Evolutionary conservation across 2,113 vertebrate genomes (phyloP).

Genomic region (Oryctolagus cuniculus): mOryCun1.1 NC_091448.1:49579001-49579500

Average conservation of each 20-base stretch:
- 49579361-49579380: slow-evolving; percentile 72
- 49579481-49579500: not conserved
- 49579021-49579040: too few relatives aligned
- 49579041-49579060: too few relatives aligned
- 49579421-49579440: slow-evolving; percentile 22
- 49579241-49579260: not conserved
- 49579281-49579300: not conserved
- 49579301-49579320: slow-evolving; percentile 58
- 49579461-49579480: not conserved
- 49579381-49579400: slow-evolving; percentile 58
- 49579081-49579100: too few relatives aligned
- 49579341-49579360: slow-evolving; percentile 62
- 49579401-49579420: slow-evolving; percentile 37
- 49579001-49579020: too few relatives aligned
- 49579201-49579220: not conserved
- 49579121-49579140: too few relatives aligned
- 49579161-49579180: slow-evolving; percentile 25
- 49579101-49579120: too few relatives aligned
- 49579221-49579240: not conserved
- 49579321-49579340: slow-evolving; percentile 54
- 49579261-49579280: not conserved
- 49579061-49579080: too few relatives aligned
- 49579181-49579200: not conserved
- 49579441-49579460: slow-evolving; percentile 61
- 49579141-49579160: slow-evolving; percentile 24